Evolutionary conservation across 2,888 invertebrate species (phyloP).

Genomic region (Luffia ferchaultella): DNA sequence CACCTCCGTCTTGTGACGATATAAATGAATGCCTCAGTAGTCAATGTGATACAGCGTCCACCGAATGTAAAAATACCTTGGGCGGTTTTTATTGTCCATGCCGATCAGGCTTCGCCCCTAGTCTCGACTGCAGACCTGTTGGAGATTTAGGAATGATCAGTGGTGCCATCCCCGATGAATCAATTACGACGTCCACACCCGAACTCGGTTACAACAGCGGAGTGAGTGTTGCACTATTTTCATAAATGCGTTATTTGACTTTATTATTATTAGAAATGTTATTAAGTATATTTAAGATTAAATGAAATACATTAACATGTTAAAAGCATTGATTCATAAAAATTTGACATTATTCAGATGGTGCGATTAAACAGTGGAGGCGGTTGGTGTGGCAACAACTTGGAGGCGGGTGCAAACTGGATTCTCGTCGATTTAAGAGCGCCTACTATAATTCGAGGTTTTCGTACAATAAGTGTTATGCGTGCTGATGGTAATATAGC

Average conservation of each 20-base stretch:
- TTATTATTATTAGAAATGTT: not conserved
- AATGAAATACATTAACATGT: no score
- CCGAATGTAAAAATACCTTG: constrained; percentile 88
- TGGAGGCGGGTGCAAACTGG: constrained; percentile 91
- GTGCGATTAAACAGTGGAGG: constrained; percentile 82
- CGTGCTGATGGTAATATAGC: constrained; percentile 84
- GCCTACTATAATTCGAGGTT: constrained; percentile 88
- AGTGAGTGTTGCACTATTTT: constrained; percentile 64
- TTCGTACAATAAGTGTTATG: constrained; percentile 88
- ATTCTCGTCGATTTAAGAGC: constrained; percentile 86
- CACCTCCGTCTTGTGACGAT: constrained; percentile 89
- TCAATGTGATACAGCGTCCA: constrained; percentile 90
- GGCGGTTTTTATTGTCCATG: constrained; percentile 93
- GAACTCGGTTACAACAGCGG: constrained; percentile 85
- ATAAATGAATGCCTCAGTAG: constrained; percentile 90
- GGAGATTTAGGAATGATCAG: constrained; percentile 88
- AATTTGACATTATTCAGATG: constrained; percentile 59
- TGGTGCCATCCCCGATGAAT: constrained; percentile 90
- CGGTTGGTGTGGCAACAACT: constrained; percentile 91
- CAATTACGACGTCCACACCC: constrained; percentile 83
- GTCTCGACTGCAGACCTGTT: constrained; percentile 88
- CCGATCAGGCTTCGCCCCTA: constrained; percentile 81
- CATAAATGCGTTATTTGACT: no score
- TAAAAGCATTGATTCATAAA: not conserved
- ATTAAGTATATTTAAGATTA: not conserved